Conservation (phyloP, 2,888 invertebrate genomes). For the Leptinotarsa juncta region DNA sequence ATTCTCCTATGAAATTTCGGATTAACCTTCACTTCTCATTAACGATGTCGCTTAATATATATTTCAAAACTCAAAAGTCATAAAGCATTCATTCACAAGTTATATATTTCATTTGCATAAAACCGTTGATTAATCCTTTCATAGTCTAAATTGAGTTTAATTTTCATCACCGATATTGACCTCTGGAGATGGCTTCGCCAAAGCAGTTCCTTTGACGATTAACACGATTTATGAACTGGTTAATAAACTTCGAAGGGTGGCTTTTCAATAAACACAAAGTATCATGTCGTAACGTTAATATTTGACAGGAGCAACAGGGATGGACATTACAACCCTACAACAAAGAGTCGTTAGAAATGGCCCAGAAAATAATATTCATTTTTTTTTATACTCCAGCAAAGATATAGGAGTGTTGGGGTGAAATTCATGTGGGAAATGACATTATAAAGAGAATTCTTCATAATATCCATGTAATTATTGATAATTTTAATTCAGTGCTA, state of each 20-base stretch:
- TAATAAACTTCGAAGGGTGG: slow-evolving; percentile 12
- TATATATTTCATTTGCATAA: neutral
- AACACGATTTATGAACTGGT: slow-evolving; percentile 1
- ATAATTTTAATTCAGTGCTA: no score
- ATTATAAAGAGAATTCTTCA: no score
- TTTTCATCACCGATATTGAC: neutral
- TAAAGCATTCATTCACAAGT: neutral
- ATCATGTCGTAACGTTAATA: neutral
- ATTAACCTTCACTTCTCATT: no score
- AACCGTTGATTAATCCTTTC: neutral
- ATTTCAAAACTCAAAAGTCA: neutral
- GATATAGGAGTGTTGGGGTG: neutral
- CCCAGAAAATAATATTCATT: neutral
- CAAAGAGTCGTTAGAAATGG: neutral
- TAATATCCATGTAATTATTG: no score
- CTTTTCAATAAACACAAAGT: slow-evolving; percentile 9
- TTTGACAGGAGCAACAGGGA: neutral
- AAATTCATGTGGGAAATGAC: no score
- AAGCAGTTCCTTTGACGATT: neutral
- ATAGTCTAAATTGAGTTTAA: neutral
- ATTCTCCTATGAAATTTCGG: no score
- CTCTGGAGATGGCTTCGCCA: neutral
- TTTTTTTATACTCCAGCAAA: neutral
- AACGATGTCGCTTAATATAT: neutral
- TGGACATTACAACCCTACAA: neutral